Evolutionary conservation across 2,113 vertebrate species (phyloP), one percentile per base, ranked within the genome.

Genomic region (Elanus axillaris): DNA sequence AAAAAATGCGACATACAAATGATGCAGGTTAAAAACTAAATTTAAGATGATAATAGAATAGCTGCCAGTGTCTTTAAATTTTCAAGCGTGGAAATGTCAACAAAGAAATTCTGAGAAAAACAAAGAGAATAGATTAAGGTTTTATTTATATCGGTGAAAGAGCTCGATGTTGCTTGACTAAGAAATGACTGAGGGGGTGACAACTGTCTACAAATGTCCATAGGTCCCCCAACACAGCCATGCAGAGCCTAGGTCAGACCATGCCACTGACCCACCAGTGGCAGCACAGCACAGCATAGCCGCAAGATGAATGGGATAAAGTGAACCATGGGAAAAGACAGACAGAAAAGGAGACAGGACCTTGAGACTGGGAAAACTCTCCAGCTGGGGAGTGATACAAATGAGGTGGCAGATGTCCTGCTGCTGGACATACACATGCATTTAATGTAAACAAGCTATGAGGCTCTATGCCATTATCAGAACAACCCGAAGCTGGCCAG

Each of bases 41-140:
- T 91, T 88, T 95, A 69, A 90, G 89, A 91, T 82, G 89, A 85
- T 95, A 93, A 96, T 63, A 75, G 82, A 97, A 95, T 76, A 50
- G 94, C 95, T 96, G 93, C 95, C 81, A 91, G 94, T 50, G 0
- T 88, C 93, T 96, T 96, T 79, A 94, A 78, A 97, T 93, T 95
- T 96, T 75, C 93, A 91, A 95, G 89, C 58, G 0, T 50, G 84
- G 89, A 96, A 97, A 97, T 93, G 95, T 95, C 95, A 97, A 96
- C 67, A 88, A 94, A 92, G 76, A 97, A 95, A 95, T 93, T 66
- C 91, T 79, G 80, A 64, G 76, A 13, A 91, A 97, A 97, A 81
- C 91, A 97, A 96, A 96, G 88, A 72, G 86, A 96, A 94, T 18
- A 95, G 80, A 94, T 94, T 68, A 93, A 91, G 74, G 67, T 50